Conservation (phyloP, 2,888 invertebrate genomes). For the Pollenia amentaria region DNA sequence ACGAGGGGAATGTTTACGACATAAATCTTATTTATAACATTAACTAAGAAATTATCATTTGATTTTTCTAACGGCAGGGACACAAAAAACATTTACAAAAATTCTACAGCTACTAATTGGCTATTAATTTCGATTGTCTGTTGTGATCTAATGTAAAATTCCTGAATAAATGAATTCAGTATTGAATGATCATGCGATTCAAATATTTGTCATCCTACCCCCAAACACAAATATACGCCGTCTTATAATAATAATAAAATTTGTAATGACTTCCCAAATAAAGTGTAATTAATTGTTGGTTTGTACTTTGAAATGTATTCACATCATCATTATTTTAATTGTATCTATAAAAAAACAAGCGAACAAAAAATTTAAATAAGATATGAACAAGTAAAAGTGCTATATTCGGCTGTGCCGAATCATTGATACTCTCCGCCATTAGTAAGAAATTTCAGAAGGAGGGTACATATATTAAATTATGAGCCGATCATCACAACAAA, state of each 20-base stretch:
- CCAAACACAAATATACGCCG: background rate
- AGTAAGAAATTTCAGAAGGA: too few relatives aligned
- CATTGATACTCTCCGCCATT: too few relatives aligned
- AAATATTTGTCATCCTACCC: background rate
- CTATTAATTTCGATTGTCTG: background rate
- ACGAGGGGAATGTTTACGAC: background rate
- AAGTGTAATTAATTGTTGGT: slow-evolving; percentile 3
- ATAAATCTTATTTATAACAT: too few relatives aligned
- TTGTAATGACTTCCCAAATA: slow-evolving; percentile 35
- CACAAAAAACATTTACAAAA: background rate
- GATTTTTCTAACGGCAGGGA: background rate
- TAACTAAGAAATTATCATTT: background rate
- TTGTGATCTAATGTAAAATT: slow-evolving; percentile 3
- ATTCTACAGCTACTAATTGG: too few relatives aligned
- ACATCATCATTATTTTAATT: slow-evolving; percentile 37
- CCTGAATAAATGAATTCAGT: background rate
- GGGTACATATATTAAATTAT: too few relatives aligned
- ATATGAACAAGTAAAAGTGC: background rate
- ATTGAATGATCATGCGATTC: background rate
- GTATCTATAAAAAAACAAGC: slow-evolving; percentile 3
- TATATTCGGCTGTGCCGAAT: too few relatives aligned
- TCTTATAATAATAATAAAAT: slow-evolving; percentile 1
- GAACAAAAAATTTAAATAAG: background rate
- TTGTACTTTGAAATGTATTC: slow-evolving; percentile 6
- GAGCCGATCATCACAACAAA: too few relatives aligned